A percentile compares a stretch with the other conserved stretches of the same genome.
Evolutionary conservation across 2,797 vertebrate species (phyloP).

Genomic region (Cossypha polioptera): DNA sequence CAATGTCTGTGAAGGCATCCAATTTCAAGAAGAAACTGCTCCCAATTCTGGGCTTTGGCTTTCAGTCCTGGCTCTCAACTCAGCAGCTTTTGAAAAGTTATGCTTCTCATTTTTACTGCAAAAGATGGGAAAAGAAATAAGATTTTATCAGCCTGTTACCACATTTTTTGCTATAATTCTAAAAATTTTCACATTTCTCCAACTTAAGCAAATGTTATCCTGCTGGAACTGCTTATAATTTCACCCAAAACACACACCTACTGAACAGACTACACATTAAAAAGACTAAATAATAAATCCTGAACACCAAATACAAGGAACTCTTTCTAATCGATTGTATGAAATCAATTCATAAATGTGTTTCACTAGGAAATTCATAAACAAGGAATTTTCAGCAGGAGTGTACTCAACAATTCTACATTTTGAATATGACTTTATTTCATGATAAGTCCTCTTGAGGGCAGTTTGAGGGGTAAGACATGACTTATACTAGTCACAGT

Average conservation of each 20-base stretch:
- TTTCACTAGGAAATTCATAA: neutral
- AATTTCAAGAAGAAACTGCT: neutral
- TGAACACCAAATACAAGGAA: neutral
- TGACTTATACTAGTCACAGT: neutral
- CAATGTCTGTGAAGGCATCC: neutral
- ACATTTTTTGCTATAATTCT: neutral
- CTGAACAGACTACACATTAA: neutral
- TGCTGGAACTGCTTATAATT: neutral
- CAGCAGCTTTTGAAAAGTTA: neutral
- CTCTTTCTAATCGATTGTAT: neutral
- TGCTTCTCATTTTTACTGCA: neutral
- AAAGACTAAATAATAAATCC: neutral
- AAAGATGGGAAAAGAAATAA: neutral
- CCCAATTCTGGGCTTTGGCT: neutral
- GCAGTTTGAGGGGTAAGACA: neutral
- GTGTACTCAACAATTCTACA: neutral
- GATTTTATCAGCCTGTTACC: neutral
- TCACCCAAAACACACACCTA: neutral
- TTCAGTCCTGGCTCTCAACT: neutral
- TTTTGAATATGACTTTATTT: neutral
- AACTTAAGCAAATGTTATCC: neutral
- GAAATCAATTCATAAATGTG: neutral
- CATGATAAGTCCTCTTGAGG: neutral
- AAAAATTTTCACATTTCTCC: neutral
- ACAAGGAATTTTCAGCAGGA: neutral